These are phyloP conservation scores for Acipenser oxyrinchus DNA, from an alignment of 2,797 vertebrate species.

Conservation along the genomic window DNA sequence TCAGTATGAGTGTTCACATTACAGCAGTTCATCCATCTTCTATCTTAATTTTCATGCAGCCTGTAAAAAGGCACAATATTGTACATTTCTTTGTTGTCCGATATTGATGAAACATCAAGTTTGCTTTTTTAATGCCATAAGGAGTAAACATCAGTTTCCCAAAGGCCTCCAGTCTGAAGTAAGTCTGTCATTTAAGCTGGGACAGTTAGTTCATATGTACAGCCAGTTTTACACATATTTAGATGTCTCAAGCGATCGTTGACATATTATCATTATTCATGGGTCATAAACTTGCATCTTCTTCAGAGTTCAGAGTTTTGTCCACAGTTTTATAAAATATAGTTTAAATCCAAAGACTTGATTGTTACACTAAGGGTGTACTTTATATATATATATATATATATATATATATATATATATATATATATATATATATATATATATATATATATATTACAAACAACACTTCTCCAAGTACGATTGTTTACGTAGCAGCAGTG, in stretches of 20 bases:
- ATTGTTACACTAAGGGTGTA: too few species aligned
- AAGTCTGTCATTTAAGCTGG: neutral
- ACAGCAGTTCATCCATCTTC: slow-evolving; percentile 4
- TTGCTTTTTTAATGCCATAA: slow-evolving; percentile 15
- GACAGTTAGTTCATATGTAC: slow-evolving; percentile 25
- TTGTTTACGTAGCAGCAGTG: slow-evolving; percentile 29
- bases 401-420: neutral
- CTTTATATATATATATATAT: neutral
- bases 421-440: slow-evolving; percentile 13
- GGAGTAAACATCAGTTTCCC: slow-evolving; percentile 1
- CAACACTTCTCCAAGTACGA: slow-evolving; percentile 22
- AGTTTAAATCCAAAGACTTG: slow-evolving; percentile 31
- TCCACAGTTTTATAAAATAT: slow-evolving; percentile 10
- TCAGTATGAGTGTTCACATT: slow-evolving; percentile 1
- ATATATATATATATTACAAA: slow-evolving; percentile 8
- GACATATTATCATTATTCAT: slow-evolving; percentile 30
- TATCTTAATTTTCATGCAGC: slow-evolving; percentile 1
- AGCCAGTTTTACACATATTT: slow-evolving; percentile 32
- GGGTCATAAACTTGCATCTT: slow-evolving; percentile 40
- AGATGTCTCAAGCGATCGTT: slow-evolving; percentile 30
- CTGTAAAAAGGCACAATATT: neutral
- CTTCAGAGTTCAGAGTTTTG: slow-evolving; percentile 20
- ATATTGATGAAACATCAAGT: slow-evolving; percentile 7
- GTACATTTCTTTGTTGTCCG: neutral
- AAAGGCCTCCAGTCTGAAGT: slow-evolving; percentile 3